phyloP scores from a whole-genome alignment of 1,140 invertebrate species.

The Trialeurodes vaporariorum region DNA sequence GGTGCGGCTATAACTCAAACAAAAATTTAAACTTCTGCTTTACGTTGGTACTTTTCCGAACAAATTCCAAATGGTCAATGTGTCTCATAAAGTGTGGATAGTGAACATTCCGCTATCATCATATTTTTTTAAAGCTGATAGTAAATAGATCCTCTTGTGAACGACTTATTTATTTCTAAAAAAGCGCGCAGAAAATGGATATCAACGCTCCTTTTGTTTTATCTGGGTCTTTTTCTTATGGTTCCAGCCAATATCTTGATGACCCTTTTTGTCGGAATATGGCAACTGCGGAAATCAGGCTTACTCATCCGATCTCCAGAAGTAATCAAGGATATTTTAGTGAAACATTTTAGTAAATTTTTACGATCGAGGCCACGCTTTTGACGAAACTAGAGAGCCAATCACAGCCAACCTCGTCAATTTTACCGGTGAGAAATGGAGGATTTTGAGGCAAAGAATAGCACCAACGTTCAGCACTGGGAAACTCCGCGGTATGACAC shows the following conservation, averaged over 20 bases:
- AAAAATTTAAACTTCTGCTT: too few relatives aligned
- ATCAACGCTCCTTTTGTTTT: too few relatives aligned
- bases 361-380: constrained; percentile 27
- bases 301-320: constrained; percentile 34
- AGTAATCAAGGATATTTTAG: constrained; percentile 35
- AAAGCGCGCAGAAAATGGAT: too few relatives aligned
- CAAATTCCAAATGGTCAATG: too few relatives aligned
- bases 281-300: constrained; percentile 19
- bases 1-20: too few relatives aligned
- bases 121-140: too few relatives aligned
- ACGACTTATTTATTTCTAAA: too few relatives aligned
- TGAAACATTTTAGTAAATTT: constrained; percentile 40
- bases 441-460: constrained; percentile 32
- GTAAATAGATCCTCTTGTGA: too few relatives aligned
- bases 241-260: constrained; percentile 12
- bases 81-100: too few relatives aligned
- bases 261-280: constrained; percentile 23
- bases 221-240: too few relatives aligned
- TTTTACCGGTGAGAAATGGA: constrained; percentile 31
- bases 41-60: too few relatives aligned
- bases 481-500: constrained; percentile 42
- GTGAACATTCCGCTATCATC: too few relatives aligned
- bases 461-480: constrained; percentile 35
- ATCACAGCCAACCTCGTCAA: constrained; percentile 24
- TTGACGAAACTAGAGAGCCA: constrained; percentile 24